These are phyloP conservation scores for Cantharis lateralis DNA, from an alignment of 2,888 invertebrate genomes.

Conservation along the genomic window DNA sequence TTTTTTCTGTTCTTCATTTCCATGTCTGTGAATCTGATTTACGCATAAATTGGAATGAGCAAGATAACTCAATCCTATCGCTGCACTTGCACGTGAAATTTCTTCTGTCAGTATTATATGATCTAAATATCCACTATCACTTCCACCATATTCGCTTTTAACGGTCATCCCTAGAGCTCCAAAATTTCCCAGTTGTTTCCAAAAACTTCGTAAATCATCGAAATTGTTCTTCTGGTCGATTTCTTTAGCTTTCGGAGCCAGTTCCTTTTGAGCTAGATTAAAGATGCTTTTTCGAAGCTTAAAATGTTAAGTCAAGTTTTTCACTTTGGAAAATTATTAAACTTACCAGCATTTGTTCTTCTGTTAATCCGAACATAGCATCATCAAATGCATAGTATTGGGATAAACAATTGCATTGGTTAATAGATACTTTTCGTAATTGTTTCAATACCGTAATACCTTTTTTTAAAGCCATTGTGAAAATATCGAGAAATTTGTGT, in stretches of 20 bases:
- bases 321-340: too few species aligned
- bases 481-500: not conserved
- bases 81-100: conserved; percentile 82
- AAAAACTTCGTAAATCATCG: conserved; percentile 72
- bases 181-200: conserved; percentile 87
- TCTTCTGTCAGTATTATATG: conserved; percentile 95
- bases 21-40: conserved; percentile 94
- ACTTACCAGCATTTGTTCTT: conserved; percentile 69
- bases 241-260: conserved; percentile 89
- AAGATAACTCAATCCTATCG: conserved; percentile 89
- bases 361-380: conserved; percentile 79
- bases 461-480: not conserved
- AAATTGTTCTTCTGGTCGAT: conserved; percentile 90
- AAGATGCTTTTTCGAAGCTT: conserved; percentile 79
- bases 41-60: conserved; percentile 97
- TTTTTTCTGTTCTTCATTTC: conserved; percentile 86
- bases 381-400: conserved; percentile 87
- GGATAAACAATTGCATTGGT: conserved; percentile 45
- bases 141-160: conserved; percentile 87
- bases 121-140: conserved; percentile 87
- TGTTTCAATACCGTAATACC: not conserved
- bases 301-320: too few species aligned
- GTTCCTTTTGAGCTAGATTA: conserved; percentile 91
- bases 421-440: not conserved
- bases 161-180: conserved; percentile 93